These are phyloP conservation scores for Beroe forskalii DNA, from an alignment of 37 sponge, comb jelly and placozoan species.

Conservation along the genomic window DNA sequence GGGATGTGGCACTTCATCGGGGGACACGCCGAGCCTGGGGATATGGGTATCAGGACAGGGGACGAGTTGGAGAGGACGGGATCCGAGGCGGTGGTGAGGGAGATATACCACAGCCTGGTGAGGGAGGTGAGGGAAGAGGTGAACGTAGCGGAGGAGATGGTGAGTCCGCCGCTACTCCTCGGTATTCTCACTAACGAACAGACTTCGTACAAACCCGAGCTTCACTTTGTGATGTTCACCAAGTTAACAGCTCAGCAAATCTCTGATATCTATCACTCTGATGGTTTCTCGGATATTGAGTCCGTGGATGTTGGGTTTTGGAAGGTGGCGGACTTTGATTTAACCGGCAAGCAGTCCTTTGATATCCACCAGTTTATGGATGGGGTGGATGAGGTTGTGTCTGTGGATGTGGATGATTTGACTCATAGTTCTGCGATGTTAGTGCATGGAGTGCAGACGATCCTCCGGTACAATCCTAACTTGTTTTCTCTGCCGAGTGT, in stretches of 20 bases:
- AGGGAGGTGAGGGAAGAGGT: constrained; percentile 58
- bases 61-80: neutral
- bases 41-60: neutral
- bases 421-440: neutral
- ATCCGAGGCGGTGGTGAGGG: neutral
- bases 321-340: neutral
- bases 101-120: constrained; percentile 38
- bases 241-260: constrained; percentile 1
- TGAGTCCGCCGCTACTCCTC: neutral
- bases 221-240: constrained; percentile 4
- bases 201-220: neutral
- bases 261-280: neutral
- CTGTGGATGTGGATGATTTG: neutral
- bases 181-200: neutral
- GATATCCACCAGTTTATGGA: neutral
- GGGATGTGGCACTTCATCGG: constrained; percentile 63
- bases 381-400: neutral
- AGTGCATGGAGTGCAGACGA: neutral
- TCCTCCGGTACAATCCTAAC: neutral
- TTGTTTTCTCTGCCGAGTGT: neutral
- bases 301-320: constrained; percentile 10
- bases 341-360: neutral
- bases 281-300: constrained; percentile 32
- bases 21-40: constrained; percentile 53
- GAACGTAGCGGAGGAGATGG: constrained; percentile 9